A percentile compares a stretch with the other conserved stretches of the same genome.
phyloP scores from a whole-genome alignment of 2,797 vertebrate genomes.

The Enteromius anoplus region DNA sequence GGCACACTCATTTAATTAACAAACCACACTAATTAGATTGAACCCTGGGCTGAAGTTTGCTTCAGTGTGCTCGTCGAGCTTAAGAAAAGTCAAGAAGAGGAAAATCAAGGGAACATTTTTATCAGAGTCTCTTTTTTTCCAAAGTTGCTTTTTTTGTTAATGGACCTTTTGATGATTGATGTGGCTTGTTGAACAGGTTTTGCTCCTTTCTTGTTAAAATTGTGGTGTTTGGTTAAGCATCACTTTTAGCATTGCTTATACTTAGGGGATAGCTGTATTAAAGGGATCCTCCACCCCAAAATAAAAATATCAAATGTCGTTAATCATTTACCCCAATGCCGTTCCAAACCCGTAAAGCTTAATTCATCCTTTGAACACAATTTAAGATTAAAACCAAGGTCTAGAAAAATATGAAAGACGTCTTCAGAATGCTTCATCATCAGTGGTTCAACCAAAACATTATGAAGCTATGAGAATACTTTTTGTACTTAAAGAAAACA shows the following conservation, averaged over 20 bases:
- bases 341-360: too few relatives aligned
- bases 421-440: too few relatives aligned
- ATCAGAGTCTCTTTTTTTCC: slow-evolving; percentile 16
- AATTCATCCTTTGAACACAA: too few relatives aligned
- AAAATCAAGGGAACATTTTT: slow-evolving; percentile 16
- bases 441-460: too few relatives aligned
- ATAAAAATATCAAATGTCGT: too few relatives aligned
- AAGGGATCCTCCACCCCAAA: too few relatives aligned
- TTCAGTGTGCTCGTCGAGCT: slow-evolving; percentile 54
- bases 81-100: slow-evolving; percentile 46
- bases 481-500: too few relatives aligned
- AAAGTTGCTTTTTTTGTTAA: slow-evolving; percentile 13
- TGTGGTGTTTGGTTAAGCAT: background rate
- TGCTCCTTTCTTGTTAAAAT: slow-evolving; percentile 23
- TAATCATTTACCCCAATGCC: too few relatives aligned
- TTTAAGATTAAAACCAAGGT: too few relatives aligned
- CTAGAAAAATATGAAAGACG: too few relatives aligned
- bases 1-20: slow-evolving; percentile 81
- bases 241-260: background rate
- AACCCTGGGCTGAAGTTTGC: slow-evolving; percentile 64
- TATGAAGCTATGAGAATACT: too few relatives aligned
- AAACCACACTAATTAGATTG: slow-evolving; percentile 72
- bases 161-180: slow-evolving; percentile 12
- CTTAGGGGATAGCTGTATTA: background rate
- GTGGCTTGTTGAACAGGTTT: slow-evolving; percentile 31